Conservation (phyloP, 2,113 vertebrate species). For the Zosterops borbonicus region DNA sequence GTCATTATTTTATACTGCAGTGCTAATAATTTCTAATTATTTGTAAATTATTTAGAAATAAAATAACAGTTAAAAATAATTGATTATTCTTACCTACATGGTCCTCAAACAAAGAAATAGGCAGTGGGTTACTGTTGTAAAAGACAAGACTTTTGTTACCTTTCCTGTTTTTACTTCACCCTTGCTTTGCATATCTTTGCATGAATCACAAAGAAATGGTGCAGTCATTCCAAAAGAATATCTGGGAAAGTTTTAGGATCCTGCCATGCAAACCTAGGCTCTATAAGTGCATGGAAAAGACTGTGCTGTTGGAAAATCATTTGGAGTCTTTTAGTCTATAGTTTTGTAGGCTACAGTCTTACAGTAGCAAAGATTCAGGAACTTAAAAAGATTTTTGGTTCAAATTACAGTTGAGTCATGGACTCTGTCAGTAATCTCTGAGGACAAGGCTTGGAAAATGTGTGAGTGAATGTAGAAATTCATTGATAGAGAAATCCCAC, state of each 20-base stretch:
- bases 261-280: neutral
- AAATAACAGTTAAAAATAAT: neutral
- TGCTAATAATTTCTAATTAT: neutral
- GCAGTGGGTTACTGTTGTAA: neutral
- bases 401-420: conserved; percentile 50
- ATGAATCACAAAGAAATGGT: neutral
- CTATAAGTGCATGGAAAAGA: neutral
- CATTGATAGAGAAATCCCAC: conserved; percentile 16
- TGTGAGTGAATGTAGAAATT: conserved; percentile 17
- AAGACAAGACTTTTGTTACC: neutral
- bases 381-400: conserved; percentile 20
- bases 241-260: neutral
- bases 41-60: neutral
- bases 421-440: neutral
- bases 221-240: neutral
- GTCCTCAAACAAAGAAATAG: neutral
- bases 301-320: neutral
- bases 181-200: neutral
- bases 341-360: neutral
- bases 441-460: conserved; percentile 11
- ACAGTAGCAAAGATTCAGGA: neutral
- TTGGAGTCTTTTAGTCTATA: conserved; percentile 18
- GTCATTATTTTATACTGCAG: neutral
- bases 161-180: neutral
- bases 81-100: neutral